Base-by-base conservation (phyloP, 2,797 vertebrate species). In the Siniperca obscura region DNA sequence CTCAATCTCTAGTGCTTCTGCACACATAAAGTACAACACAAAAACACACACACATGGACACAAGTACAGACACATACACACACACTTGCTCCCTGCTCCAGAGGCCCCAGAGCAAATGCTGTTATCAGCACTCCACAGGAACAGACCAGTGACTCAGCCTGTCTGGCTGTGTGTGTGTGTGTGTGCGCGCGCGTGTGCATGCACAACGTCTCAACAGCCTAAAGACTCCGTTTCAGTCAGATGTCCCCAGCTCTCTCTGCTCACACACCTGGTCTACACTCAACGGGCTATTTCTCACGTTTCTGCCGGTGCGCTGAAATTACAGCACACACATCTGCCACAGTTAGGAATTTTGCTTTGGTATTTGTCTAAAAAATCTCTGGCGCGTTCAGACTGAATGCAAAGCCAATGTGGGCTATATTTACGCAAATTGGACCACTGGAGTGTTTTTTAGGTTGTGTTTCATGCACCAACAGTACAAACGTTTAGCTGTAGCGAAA, bases 71-170 rank as follows among this genome's bases (percentile, higher is more conserved):
- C 25, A 77, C 44, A 80, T 64, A 59, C 48, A 69, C 73, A 57
- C 42, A 77, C 70, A 74, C 75, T 36, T 38, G 46, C 64, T 74
- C 48, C 27, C 22, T 75, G 72, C 80, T 73, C 65, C 75, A 86
- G 86, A 89, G 84, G 79, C 89, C 91, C 80, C 65, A 77, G 83
- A 90, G 90, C 89, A 89, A 89, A 90, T 68, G 57, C 72, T 81
- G 92, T 94, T 93, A 94, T 94, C 93, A 91, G 91, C 84, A 80
- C 86, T 91, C 83, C 78, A 88, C 93, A 93, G 88, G 82, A 93
- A 82, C 89, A 89, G 78, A 90, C 86, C 87, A 80, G 84, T 91
- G 89, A 92, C 89, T 93, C 88, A 92, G 86, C 66, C 88, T 70
- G 78, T 90, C 81, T 88, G 76, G 46, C 70, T 77, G 1, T 71